Percentiles rank a stretch among this genome's conserved stretches.
Evolutionary conservation across 2,113 vertebrate genomes (phyloP).

Genomic region (Trichomycterus rosablanca): DNA sequence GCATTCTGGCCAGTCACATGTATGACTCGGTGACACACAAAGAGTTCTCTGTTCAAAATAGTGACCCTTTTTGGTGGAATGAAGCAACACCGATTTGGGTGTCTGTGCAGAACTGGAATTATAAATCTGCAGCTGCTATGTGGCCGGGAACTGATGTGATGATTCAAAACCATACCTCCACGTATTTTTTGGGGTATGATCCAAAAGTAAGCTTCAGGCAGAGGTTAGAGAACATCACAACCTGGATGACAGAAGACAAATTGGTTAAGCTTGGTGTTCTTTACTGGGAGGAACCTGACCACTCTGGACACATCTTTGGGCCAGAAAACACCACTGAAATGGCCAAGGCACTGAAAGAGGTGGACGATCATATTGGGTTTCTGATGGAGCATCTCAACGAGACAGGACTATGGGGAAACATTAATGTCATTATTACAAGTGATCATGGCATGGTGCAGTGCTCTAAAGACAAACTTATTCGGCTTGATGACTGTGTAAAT

Average conservation of each 20-base stretch:
- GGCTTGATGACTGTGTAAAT: conserved; percentile 74
- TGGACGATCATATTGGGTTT: conserved; percentile 78
- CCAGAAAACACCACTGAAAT: conserved; percentile 77
- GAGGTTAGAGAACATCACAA: conserved; percentile 68
- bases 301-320: conserved; percentile 78
- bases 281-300: conserved; percentile 93
- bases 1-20: conserved; percentile 84
- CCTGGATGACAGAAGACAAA: conserved; percentile 66
- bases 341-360: conserved; percentile 67
- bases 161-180: conserved; percentile 68
- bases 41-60: conserved; percentile 61
- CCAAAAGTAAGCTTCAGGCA: conserved; percentile 66
- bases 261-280: conserved; percentile 73
- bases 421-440: conserved; percentile 88
- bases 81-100: conserved; percentile 86
- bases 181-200: conserved; percentile 74
- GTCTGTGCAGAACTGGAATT: conserved; percentile 73
- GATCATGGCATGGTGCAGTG: conserved; percentile 97
- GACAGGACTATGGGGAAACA: conserved; percentile 74
- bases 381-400: conserved; percentile 72
- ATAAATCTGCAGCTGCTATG: conserved; percentile 83
- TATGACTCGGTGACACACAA: conserved; percentile 72
- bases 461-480: conserved; percentile 75
- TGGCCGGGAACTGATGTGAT: conserved; percentile 85
- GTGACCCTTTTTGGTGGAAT: conserved; percentile 87